Percentiles rank a stretch among this genome's conserved stretches.
Evolutionary conservation across 1,140 invertebrate genomes (phyloP).

Genomic region (Diachasmimorpha longicaudata): DNA sequence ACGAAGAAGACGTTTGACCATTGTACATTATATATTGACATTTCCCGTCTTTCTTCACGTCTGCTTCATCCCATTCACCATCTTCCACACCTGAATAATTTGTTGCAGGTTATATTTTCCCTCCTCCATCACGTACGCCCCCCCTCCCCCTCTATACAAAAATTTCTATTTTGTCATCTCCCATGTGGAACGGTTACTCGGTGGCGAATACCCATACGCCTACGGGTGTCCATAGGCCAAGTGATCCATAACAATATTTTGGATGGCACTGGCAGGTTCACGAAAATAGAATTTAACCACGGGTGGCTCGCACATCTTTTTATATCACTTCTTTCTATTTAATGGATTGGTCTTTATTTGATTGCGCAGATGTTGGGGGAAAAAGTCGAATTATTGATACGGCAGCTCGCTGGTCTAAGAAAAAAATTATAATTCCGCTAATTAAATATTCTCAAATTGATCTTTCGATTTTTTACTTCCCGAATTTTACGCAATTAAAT

Average conservation of each 20-base stretch:
- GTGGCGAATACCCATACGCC: not conserved
- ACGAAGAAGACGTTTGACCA: not conserved
- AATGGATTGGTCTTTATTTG: not conserved
- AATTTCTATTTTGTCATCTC: not conserved
- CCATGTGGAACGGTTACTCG: not conserved
- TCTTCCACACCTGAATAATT: not conserved
- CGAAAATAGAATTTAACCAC: conserved; percentile 16
- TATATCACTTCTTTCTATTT: not conserved
- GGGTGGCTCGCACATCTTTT: not conserved
- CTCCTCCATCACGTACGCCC: not conserved
- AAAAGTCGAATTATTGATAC: not conserved
- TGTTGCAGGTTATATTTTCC: not conserved
- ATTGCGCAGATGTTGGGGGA: not conserved
- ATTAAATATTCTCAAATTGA: too few relatives aligned
- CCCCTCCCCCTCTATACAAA: not conserved
- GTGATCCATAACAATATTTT: conserved; percentile 7
- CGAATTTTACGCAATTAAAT: too few relatives aligned
- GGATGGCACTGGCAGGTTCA: not conserved
- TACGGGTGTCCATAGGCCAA: not conserved
- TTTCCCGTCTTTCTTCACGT: not conserved
- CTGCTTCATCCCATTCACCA: not conserved
- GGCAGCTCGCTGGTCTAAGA: too few relatives aligned
- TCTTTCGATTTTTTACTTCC: too few relatives aligned
- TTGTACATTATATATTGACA: not conserved
- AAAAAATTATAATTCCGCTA: too few relatives aligned